These are phyloP conservation scores for Actinernus sp. DNA, from an alignment of 92 coral and sea anemone genomes.

Conservation along the genomic window DNA sequence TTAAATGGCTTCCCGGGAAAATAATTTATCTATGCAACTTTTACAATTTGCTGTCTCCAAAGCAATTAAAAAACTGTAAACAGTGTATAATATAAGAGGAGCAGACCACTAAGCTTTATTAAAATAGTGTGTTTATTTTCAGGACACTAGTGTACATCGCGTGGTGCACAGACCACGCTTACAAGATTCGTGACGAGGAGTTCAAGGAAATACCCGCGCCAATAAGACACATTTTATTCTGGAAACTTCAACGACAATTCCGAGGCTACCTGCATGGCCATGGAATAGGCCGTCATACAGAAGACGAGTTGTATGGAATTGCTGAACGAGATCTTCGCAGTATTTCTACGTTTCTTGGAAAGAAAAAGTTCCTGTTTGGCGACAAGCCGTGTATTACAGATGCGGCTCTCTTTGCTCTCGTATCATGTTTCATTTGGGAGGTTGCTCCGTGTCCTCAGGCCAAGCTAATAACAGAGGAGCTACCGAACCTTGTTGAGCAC, in stretches of 20 bases:
- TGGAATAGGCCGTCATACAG: constrained; percentile 70
- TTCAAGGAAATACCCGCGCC: constrained; percentile 29
- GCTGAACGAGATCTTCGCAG: constrained; percentile 57
- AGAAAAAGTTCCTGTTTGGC: no score
- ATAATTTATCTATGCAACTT: no score
- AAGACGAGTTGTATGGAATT: constrained; percentile 57
- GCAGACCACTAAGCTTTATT: no score
- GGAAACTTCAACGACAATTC: constrained; percentile 4
- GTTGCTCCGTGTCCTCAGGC: constrained; percentile 63
- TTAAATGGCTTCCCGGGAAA: no score
- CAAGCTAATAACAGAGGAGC: constrained; percentile 41
- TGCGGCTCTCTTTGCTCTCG: constrained; percentile 66
- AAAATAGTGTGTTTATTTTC: no score
- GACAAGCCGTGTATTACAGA: constrained; percentile 53
- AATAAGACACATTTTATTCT: constrained; percentile 22
- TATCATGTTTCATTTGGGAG: constrained; percentile 34
- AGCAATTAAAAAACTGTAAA: no score
- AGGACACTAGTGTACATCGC: constrained; percentile 44
- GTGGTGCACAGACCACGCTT: constrained; percentile 19
- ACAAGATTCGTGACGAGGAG: constrained; percentile 12
- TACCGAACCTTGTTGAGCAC: constrained; percentile 26
- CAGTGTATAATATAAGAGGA: no score
- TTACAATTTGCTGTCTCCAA: no score
- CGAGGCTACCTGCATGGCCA: constrained; percentile 37
- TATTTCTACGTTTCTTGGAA: constrained; percentile 43